Conservation (phyloP, 2,113 vertebrate genomes). For the Propithecus coquereli region DNA sequence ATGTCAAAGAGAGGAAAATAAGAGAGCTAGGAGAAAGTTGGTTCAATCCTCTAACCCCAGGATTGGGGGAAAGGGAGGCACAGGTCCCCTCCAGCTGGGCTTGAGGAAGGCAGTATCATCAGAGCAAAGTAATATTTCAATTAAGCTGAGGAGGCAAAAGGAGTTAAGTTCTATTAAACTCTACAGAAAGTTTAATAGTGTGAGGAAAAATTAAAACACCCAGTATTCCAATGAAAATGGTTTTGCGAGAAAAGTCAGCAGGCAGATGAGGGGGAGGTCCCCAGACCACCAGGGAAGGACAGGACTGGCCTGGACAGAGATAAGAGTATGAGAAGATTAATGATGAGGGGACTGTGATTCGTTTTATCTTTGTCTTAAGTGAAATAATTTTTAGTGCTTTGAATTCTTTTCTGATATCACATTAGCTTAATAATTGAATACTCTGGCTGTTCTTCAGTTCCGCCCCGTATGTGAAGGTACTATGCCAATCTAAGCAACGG, state of each 20-base stretch:
- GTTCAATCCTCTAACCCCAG: not conserved
- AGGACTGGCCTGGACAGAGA: constrained; percentile 29
- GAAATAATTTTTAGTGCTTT: constrained; percentile 70
- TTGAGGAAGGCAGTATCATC: not conserved
- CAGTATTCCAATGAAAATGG: not conserved
- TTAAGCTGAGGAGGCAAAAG: not conserved
- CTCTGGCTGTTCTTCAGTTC: not conserved
- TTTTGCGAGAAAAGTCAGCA: not conserved
- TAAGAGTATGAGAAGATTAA: constrained; percentile 37
- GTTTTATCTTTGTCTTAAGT: constrained; percentile 66
- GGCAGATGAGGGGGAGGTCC: not conserved
- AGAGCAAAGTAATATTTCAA: not conserved
- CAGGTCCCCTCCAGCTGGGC: not conserved
- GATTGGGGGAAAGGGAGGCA: not conserved
- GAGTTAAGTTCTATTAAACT: not conserved
- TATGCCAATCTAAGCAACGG: constrained; percentile 53
- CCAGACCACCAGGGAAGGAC: constrained; percentile 61
- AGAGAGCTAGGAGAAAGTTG: not conserved
- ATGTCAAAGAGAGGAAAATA: not conserved
- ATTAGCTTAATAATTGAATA: constrained; percentile 48
- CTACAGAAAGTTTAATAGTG: not conserved
- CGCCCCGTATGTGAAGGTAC: constrained; percentile 13
- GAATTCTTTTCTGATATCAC: constrained; percentile 48
- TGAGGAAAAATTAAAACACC: not conserved
- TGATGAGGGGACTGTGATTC: constrained; percentile 42